Evolutionary conservation across 1,140 invertebrate species (phyloP), one percentile per base, ranked within the genome.

Genomic region (Nixonia krombeini): DNA sequence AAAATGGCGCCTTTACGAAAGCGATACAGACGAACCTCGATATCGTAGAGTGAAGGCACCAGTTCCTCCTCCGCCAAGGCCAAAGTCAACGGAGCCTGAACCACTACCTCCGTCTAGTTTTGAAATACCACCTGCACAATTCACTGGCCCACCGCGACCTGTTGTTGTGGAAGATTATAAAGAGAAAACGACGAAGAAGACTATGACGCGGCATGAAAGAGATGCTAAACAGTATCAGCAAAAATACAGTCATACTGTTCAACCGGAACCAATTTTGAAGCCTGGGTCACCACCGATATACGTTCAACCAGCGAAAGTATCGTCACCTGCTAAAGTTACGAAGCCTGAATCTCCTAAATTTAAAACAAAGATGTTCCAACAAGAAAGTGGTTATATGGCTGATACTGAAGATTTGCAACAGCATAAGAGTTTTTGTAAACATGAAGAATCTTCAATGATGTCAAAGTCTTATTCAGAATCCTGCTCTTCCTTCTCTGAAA

Each of bases 301-400:
- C 62, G 79, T 88, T 25, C 80, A 87, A 45, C 76, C 85, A 8
- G n/a, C n/a, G n/a, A n/a, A n/a, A n/a, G n/a, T n/a, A n/a, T n/a
- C n/a, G n/a, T n/a, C n/a, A n/a, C n/a, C 65, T 0, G 51, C 46
- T 0, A 80, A 82, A 47, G 9, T 38, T 3, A 29, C 69, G 1
- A 89, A 87, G 69, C 87, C 87, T 6, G 86, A 88, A 38, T 88
- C 88, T 7, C 87, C 88, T 3, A 89, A 89, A 73, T 79, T 83
- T 2, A 88, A 89, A 55, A 68, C 74, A 62, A 87, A 83, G 79
- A 82, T 59, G 41, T 82, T 81, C 16, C 77, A 86, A 33, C 73
- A 87, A 76, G 87, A 89, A 58, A 90, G 88, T 74, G 91, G 91
- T 9, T 92, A 92, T 66, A 89, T 89, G 74, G 91, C 91, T 1